These are phyloP conservation scores for Megaceryle alcyon DNA, from an alignment of 2,797 vertebrate species.

Conservation along the genomic window DNA sequence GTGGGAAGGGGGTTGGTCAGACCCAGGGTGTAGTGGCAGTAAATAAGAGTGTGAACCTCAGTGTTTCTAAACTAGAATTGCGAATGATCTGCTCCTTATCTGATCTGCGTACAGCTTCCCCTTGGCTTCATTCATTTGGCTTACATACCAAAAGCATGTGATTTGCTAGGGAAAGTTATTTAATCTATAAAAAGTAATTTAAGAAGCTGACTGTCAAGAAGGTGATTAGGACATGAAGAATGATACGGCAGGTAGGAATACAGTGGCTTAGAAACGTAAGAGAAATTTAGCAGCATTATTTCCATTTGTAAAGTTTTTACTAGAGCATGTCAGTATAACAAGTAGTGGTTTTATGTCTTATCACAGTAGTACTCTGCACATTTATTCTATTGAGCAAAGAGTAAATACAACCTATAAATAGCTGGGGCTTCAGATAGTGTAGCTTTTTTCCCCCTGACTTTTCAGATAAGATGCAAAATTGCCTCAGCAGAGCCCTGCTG, in stretches of 20 bases:
- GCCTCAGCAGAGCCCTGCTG: neutral
- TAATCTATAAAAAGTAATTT: slow-evolving; percentile 28
- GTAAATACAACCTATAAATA: slow-evolving; percentile 59
- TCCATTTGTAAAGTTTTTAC: slow-evolving; percentile 38
- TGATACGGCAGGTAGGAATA: neutral
- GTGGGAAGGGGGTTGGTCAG: neutral
- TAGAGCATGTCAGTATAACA: neutral
- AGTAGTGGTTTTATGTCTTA: slow-evolving; percentile 45
- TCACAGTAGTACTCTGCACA: slow-evolving; percentile 2
- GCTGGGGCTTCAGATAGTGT: neutral
- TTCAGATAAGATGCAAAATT: slow-evolving; percentile 46
- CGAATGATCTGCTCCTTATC: neutral
- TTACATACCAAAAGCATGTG: neutral
- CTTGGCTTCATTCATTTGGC: neutral
- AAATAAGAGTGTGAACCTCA: neutral
- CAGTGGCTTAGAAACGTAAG: slow-evolving; percentile 1
- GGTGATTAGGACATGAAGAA: slow-evolving; percentile 8
- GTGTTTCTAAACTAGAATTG: neutral
- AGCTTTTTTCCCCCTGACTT: neutral
- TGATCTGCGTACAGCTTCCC: neutral
- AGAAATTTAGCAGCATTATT: slow-evolving; percentile 22
- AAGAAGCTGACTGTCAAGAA: neutral
- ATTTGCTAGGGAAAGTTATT: slow-evolving; percentile 13
- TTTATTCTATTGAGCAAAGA: slow-evolving; percentile 21
- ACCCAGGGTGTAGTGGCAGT: neutral